phyloP scores from a whole-genome alignment of 2,888 invertebrate genomes.

The Noctua janthina region DNA sequence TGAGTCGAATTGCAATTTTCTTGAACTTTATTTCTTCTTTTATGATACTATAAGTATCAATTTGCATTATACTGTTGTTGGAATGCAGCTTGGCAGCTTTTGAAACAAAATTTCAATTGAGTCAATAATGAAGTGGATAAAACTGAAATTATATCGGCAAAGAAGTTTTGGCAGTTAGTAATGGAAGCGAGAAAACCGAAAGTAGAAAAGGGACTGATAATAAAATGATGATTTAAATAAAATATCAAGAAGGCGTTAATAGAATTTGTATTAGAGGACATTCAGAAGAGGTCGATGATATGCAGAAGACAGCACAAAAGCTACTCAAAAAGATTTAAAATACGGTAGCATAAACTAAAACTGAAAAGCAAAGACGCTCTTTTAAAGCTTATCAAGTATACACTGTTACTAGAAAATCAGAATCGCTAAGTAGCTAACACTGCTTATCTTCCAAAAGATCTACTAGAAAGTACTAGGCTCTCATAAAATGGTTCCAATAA shows the following conservation, averaged over 20 bases:
- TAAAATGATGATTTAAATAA: not conserved
- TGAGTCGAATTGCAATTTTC: conserved; percentile 5
- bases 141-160: not conserved
- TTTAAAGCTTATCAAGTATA: conserved; percentile 7
- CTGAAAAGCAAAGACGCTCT: not conserved
- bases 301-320: not conserved
- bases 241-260: too few species aligned
- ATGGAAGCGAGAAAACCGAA: not conserved
- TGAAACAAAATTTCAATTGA: not conserved
- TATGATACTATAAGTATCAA: conserved; percentile 1
- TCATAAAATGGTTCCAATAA: conserved; percentile 21
- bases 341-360: not conserved
- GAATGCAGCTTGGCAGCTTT: not conserved
- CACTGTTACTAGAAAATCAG: conserved; percentile 17
- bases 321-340: conserved; percentile 8
- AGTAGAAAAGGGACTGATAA: not conserved
- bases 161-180: too few species aligned
- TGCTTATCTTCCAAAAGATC: not conserved
- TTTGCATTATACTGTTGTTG: not conserved
- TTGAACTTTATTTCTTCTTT: conserved; percentile 3
- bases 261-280: too few species aligned
- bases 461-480: not conserved
- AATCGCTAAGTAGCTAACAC: conserved; percentile 28
- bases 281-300: not conserved
- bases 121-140: not conserved